Evolutionary conservation across 2,797 vertebrate genomes (phyloP).

Genomic region (Malacoctenus gilli): DNA sequence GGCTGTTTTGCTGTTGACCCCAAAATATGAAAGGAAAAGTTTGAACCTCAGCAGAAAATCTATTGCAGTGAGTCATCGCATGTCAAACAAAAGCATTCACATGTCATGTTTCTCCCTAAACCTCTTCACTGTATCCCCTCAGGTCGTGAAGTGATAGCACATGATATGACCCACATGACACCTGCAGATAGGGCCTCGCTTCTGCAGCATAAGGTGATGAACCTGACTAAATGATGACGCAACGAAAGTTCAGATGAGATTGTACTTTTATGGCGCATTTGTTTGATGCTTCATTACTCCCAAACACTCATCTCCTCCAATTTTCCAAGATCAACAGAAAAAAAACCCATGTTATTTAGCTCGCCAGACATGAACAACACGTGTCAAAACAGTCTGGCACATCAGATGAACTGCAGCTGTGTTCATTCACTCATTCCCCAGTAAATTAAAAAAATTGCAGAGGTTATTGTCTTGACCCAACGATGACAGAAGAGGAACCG

Average conservation of each 20-base stretch:
- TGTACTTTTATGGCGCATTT: not conserved
- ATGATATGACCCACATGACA: conserved; percentile 17
- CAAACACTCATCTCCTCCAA: not conserved
- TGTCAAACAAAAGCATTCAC: conserved; percentile 37
- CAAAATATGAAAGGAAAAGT: conserved; percentile 9
- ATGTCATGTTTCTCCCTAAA: conserved; percentile 35
- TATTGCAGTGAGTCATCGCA: conserved; percentile 19
- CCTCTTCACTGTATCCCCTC: conserved; percentile 34
- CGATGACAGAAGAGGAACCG: not conserved
- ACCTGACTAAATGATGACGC: not conserved
- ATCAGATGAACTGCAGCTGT: not conserved
- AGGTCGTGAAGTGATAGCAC: conserved; percentile 18
- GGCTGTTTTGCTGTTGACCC: conserved; percentile 17
- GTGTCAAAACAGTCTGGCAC: not conserved
- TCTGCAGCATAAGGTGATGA: conserved; percentile 1
- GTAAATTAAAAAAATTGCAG: not conserved
- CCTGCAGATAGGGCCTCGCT: conserved; percentile 2
- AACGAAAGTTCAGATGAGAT: not conserved
- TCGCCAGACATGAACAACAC: not conserved
- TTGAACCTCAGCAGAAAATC: conserved; percentile 14
- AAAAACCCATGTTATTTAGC: not conserved
- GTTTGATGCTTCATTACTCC: not conserved
- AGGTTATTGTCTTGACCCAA: not conserved
- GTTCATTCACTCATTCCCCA: not conserved
- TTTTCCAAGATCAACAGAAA: not conserved